Conservation (phyloP, 1,140 invertebrate species). For the Lordiphosa collinella region DNA sequence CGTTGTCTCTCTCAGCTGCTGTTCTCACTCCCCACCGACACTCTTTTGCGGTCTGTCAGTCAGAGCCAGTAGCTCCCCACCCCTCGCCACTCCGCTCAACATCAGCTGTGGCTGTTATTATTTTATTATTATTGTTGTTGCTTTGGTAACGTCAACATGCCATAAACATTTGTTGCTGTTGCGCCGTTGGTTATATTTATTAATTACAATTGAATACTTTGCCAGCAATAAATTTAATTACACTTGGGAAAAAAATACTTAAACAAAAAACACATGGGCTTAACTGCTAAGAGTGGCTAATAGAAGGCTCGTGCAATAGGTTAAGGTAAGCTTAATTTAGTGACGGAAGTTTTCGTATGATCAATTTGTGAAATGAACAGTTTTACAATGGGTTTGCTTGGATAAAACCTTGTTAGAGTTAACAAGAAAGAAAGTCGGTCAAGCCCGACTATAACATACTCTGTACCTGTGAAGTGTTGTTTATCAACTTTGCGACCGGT, state of each 20-base stretch:
- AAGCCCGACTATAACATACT: no score
- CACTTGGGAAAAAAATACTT: constrained; percentile 9
- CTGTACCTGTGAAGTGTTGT: no score
- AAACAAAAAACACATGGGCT: no score
- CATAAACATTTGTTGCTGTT: constrained; percentile 43
- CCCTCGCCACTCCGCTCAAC: background rate
- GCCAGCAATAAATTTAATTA: constrained; percentile 1
- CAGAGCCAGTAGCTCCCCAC: constrained; percentile 17
- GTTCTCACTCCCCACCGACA: constrained; percentile 17
- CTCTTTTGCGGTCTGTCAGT: constrained; percentile 55
- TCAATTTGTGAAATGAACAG: no score
- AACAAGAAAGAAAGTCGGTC: no score
- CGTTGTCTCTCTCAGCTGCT: constrained; percentile 22
- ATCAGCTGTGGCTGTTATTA: constrained; percentile 7
- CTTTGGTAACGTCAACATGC: constrained; percentile 39
- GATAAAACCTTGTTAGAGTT: no score
- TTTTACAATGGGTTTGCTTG: no score
- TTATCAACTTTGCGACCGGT: no score
- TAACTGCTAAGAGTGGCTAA: no score
- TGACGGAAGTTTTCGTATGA: no score
- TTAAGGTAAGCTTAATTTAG: no score
- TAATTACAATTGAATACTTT: constrained; percentile 30
- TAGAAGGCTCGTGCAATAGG: no score
- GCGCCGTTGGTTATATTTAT: constrained; percentile 23
- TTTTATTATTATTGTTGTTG: constrained; percentile 35